phyloP scores from a whole-genome alignment of 2,113 vertebrate species.

The Oxyura jamaicensis region DNA sequence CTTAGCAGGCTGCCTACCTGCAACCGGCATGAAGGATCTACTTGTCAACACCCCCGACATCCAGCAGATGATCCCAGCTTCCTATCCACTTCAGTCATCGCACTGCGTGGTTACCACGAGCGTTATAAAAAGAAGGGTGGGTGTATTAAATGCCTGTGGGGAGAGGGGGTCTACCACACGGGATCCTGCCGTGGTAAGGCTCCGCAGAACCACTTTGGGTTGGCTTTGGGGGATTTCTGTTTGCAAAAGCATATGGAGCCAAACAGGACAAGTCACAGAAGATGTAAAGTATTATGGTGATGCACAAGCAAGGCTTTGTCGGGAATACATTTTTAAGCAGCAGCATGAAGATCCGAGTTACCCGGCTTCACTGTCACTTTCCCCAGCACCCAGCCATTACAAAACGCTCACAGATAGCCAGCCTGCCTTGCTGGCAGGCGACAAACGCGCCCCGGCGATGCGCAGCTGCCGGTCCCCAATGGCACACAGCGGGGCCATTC shows the following conservation, averaged over 20 bases:
- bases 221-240: background rate
- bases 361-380: background rate
- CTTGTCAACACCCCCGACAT: background rate
- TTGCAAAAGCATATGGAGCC: background rate
- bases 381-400: background rate
- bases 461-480: background rate
- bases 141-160: background rate
- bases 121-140: background rate
- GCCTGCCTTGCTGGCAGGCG: background rate
- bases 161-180: accelerated
- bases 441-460: background rate
- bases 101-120: background rate
- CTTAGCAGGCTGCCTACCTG: background rate
- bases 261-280: background rate
- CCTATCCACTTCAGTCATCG: background rate
- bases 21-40: background rate
- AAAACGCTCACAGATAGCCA: background rate
- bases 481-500: too few relatives aligned
- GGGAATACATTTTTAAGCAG: background rate
- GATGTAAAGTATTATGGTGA: background rate
- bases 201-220: background rate
- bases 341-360: background rate
- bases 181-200: accelerated
- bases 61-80: background rate
- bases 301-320: background rate